Conservation (phyloP, 2,797 vertebrate genomes). For the Sebastes hubbsi region DNA sequence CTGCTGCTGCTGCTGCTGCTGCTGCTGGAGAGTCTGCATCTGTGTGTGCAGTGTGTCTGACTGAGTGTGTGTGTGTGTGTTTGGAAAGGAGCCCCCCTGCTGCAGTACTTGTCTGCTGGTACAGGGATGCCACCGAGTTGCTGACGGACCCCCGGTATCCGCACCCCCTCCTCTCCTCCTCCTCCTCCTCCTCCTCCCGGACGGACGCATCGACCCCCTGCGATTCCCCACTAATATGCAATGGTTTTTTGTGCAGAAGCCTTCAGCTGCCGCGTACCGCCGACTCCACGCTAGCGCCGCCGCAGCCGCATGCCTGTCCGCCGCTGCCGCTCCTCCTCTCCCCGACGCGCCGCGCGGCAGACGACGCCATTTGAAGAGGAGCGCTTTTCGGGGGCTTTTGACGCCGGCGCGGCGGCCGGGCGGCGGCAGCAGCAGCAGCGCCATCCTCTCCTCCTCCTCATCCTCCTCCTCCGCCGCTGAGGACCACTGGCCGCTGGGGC, state of each 20-base stretch:
- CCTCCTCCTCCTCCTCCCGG: slow-evolving; percentile 20
- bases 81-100: slow-evolving; percentile 69
- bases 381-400: slow-evolving; percentile 71
- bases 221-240: slow-evolving; percentile 87
- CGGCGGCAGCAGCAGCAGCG: slow-evolving; percentile 84
- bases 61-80: slow-evolving; percentile 44
- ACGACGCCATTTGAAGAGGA: slow-evolving; percentile 86
- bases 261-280: slow-evolving; percentile 85
- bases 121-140: slow-evolving; percentile 74
- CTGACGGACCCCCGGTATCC: slow-evolving; percentile 66
- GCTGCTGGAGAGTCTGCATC: slow-evolving; percentile 35
- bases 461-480: slow-evolving; percentile 61
- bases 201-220: slow-evolving; percentile 69
- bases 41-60: slow-evolving; percentile 24
- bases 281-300: slow-evolving; percentile 87
- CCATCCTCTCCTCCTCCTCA: slow-evolving; percentile 37
- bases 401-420: slow-evolving; percentile 81
- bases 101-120: slow-evolving; percentile 67
- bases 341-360: slow-evolving; percentile 83
- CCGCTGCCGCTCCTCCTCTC: slow-evolving; percentile 77
- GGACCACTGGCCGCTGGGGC: slow-evolving; percentile 68
- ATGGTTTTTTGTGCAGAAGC: slow-evolving; percentile 93
- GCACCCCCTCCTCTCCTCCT: slow-evolving; percentile 34
- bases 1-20: background rate
- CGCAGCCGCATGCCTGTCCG: slow-evolving; percentile 86